phyloP scores from a whole-genome alignment of 2,797 vertebrate species.

The Onychomys torridus region DNA sequence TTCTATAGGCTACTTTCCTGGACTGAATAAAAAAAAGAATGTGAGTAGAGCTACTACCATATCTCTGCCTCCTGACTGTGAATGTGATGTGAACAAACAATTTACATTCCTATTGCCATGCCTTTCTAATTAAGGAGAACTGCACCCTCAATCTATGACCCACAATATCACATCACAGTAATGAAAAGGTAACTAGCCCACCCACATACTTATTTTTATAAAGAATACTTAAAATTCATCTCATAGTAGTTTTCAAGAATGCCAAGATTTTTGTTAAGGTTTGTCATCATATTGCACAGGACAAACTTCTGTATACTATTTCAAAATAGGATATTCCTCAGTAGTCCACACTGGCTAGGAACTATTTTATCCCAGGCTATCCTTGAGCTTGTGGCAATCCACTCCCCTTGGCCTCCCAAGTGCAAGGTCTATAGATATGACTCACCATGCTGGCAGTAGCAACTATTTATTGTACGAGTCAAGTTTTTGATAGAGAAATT shows the following conservation, averaged over 20 bases:
- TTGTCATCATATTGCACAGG: neutral
- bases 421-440: neutral
- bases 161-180: neutral
- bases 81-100: too few species aligned
- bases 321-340: neutral
- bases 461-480: neutral
- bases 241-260: neutral
- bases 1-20: neutral
- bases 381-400: neutral
- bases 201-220: neutral
- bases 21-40: neutral
- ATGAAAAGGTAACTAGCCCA: neutral
- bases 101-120: neutral
- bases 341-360: neutral
- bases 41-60: neutral
- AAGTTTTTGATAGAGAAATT: neutral
- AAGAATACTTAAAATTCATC: neutral
- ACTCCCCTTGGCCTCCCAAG: neutral
- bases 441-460: neutral
- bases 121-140: neutral
- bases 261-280: neutral
- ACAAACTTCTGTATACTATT: neutral
- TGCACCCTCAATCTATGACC: too few species aligned
- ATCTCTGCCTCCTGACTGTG: neutral
- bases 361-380: neutral